A percentile compares a stretch with the other conserved stretches of the same genome.
These are phyloP conservation scores for Danio tinwini DNA, from an alignment of 2,797 vertebrate genomes.

Conservation along the genomic window DNA sequence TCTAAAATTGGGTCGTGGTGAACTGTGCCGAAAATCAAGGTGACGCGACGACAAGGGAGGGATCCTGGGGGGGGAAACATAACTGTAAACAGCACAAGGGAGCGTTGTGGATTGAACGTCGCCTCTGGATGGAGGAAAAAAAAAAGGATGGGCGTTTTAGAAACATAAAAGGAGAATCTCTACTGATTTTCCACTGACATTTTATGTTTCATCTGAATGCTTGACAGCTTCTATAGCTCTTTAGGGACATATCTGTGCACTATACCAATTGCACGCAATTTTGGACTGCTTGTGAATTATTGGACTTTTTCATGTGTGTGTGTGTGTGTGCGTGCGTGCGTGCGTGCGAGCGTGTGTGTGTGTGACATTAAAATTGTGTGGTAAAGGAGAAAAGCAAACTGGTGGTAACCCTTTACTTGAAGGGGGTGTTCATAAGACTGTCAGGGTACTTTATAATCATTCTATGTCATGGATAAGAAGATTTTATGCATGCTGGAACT, in stretches of 20 bases:
- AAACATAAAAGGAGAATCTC: slow-evolving; percentile 4
- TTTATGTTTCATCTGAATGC: not conserved
- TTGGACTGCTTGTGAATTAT: slow-evolving; percentile 5
- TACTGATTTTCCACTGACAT: not conserved
- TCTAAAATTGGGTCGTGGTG: slow-evolving; percentile 69
- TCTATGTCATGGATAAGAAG: too few species aligned
- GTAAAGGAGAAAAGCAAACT: slow-evolving; percentile 14
- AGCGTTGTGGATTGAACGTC: not conserved
- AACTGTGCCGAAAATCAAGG: slow-evolving; percentile 57
- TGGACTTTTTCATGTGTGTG: not conserved
- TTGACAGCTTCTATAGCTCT: slow-evolving; percentile 19
- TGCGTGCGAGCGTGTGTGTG: too few species aligned
- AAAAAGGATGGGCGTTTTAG: not conserved
- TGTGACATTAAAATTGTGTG: slow-evolving; percentile 8
- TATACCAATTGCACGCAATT: not conserved
- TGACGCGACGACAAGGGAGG: slow-evolving; percentile 32
- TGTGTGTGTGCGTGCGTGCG: too few species aligned
- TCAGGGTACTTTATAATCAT: too few species aligned
- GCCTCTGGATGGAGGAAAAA: not conserved
- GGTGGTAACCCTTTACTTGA: not conserved
- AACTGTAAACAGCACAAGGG: slow-evolving; percentile 26
- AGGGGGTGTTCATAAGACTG: too few species aligned
- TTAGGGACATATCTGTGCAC: not conserved
- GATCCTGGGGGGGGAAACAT: not conserved
- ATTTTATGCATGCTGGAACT: too few species aligned